Percentiles rank a stretch among this genome's conserved stretches.
These are phyloP conservation scores for Holothuria leucospilota DNA, from an alignment of 53 echinoderm and acorn worm genomes.

Conservation along the genomic window DNA sequence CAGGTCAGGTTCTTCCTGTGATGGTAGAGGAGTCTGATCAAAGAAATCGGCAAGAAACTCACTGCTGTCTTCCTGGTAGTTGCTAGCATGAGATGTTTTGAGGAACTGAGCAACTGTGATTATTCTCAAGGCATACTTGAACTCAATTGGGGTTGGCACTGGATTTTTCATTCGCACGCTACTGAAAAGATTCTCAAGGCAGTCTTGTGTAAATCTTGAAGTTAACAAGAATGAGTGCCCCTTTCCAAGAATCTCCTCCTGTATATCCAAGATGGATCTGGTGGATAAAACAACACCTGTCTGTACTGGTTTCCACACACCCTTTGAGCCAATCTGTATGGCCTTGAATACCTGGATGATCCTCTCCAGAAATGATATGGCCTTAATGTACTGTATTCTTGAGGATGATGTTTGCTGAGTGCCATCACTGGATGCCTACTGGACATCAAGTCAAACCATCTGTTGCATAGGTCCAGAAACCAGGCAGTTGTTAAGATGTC, in stretches of 20 bases:
- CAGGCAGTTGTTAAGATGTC: constrained; percentile 55
- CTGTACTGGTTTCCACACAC: constrained; percentile 77
- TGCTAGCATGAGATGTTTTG: background rate
- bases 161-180: constrained; percentile 69
- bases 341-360: constrained; percentile 63
- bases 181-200: no score
- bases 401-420: constrained; percentile 60
- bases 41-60: constrained; percentile 38
- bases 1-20: background rate
- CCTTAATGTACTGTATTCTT: constrained; percentile 55
- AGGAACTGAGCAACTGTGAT: constrained; percentile 77
- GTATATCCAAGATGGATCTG: constrained; percentile 61
- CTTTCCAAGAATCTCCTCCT: constrained; percentile 63
- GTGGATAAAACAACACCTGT: constrained; percentile 66
- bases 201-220: no score
- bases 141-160: constrained; percentile 65
- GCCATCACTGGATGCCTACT: constrained; percentile 71
- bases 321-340: constrained; percentile 56
- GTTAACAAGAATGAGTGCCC: constrained; percentile 69
- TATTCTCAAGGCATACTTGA: constrained; percentile 13
- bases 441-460: constrained; percentile 74
- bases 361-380: constrained; percentile 33
- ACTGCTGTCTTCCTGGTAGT: constrained; percentile 37
- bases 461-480: constrained; percentile 66
- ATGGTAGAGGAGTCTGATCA: background rate